Evolutionary conservation across 2,888 invertebrate genomes (phyloP), one percentile per base, ranked within the genome.

Genomic region (Gryllus longicercus): DNA sequence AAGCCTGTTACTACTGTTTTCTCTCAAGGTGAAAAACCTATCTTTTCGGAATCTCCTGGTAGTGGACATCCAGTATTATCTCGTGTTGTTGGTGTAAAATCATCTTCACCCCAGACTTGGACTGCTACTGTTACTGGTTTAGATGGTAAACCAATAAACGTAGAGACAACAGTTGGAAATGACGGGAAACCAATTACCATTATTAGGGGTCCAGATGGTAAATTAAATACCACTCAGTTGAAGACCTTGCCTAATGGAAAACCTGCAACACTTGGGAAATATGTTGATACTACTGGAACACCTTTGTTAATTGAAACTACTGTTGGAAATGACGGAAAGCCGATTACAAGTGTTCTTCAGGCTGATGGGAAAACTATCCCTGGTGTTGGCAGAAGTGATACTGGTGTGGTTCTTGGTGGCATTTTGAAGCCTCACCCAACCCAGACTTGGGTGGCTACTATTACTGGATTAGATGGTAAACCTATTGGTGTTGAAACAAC

Each of bases 181-280:
- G 77, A 77, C n/a, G 77, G 77, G n/a, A 77, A 49, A 49, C n/a
- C n/a, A 63, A 63, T 63, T 63, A 63, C 63, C 4, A 63, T 63
- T 18, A 63, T 63, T 18, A 63, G 12, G 63, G n/a, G 16, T 63
- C n/a, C 63, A 63, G 63, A 63, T 63, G 63, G 63, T 14, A 63
- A 63, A 63, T 18, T n/a, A n/a, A 63, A 18, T 16, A 14, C 63
- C 4, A 63, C 63, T 18, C 16, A 63, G 63, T 18, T n/a, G n/a
- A 63, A 16, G 63, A 14, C 8, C 8, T 14, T 16, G 5, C 75
- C 75, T n/a, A 21, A 21, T 14, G n/a, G 18, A n/a, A 75, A 25
- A 25, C 38, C 75, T n/a, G 23, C 21, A 23, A 75, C 75, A 5
- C 63, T 18, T 63, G 63, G 63, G n/a, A 63, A 63, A 63, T 63